Conservation (phyloP, 2,888 invertebrate species). For the Eumerus sabulonum region DNA sequence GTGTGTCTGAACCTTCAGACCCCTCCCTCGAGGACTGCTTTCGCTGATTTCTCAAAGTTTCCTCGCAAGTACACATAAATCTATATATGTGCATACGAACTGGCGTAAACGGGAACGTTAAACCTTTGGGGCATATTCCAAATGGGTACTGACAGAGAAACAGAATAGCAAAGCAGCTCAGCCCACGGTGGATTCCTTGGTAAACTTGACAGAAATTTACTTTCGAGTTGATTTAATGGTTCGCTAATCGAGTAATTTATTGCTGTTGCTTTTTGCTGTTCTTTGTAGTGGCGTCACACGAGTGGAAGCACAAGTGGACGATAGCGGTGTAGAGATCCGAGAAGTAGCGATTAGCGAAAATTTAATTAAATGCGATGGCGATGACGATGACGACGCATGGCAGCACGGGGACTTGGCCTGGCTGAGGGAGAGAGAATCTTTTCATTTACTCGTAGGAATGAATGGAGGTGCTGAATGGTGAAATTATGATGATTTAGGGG, state of each 20-base stretch:
- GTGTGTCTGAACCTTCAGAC: conserved; percentile 34
- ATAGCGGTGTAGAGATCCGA: conserved; percentile 11
- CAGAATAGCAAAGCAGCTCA: background rate
- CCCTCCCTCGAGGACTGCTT: conserved; percentile 17
- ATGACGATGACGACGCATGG: no score
- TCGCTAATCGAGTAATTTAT: conserved; percentile 69
- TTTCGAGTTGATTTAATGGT: conserved; percentile 68
- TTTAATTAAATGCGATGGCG: conserved; percentile 64
- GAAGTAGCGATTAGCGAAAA: conserved; percentile 63
- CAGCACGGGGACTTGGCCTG: no score
- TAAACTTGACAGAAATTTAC: conserved; percentile 68
- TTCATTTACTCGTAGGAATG: conserved; percentile 35
- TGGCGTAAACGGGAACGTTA: background rate
- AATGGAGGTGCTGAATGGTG: conserved; percentile 65
- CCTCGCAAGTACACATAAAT: background rate
- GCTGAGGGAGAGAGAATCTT: no score
- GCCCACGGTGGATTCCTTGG: conserved; percentile 51
- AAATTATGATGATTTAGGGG: conserved; percentile 63
- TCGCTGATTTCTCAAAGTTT: conserved; percentile 55
- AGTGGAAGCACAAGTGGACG: conserved; percentile 11
- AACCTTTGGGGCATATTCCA: conserved; percentile 33
- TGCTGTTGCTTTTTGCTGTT: conserved; percentile 26
- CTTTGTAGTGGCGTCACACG: conserved; percentile 22
- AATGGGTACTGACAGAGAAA: background rate
- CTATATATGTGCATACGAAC: background rate